Conservation (phyloP, 2,113 vertebrate species). For the Colistium nudipinnis region DNA sequence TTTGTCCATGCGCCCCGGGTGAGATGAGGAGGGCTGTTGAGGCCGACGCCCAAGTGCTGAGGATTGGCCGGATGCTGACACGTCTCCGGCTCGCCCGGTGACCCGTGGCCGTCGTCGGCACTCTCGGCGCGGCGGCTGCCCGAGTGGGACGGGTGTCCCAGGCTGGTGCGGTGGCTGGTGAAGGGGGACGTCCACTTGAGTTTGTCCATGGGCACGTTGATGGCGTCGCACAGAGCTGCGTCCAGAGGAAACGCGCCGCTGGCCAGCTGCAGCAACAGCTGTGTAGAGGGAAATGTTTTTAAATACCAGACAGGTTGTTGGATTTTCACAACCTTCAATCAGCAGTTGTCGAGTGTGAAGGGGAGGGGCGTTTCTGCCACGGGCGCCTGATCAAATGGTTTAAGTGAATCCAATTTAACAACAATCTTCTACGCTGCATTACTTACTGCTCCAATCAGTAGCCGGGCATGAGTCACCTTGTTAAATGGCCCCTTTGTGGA, state of each 20-base stretch:
- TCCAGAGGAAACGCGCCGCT: constrained; percentile 89
- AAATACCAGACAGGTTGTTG: too few species aligned
- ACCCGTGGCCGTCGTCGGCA: constrained; percentile 46
- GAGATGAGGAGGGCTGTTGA: constrained; percentile 44
- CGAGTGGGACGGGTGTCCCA: constrained; percentile 79
- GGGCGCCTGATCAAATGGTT: too few species aligned
- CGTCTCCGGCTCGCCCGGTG: constrained; percentile 31
- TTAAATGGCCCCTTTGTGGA: too few species aligned
- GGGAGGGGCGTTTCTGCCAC: too few species aligned
- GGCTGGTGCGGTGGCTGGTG: constrained; percentile 85
- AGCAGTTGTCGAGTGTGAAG: too few species aligned
- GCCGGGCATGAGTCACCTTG: too few species aligned
- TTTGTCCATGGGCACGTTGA: constrained; percentile 92
- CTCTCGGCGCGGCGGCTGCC: constrained; percentile 61
- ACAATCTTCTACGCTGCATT: too few species aligned
- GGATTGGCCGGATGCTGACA: constrained; percentile 33
- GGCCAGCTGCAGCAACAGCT: constrained; percentile 93
- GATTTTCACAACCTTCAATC: too few species aligned
- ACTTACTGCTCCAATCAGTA: too few species aligned
- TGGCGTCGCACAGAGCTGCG: constrained; percentile 83
- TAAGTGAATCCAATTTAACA: too few species aligned
- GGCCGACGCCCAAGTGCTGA: too few species aligned
- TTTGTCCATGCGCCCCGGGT: constrained; percentile 55
- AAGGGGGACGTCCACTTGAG: constrained; percentile 96
- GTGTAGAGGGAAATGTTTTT: constrained; percentile 20